Conservation (phyloP, 2,113 vertebrate species). For the Colaptes auratus region DNA sequence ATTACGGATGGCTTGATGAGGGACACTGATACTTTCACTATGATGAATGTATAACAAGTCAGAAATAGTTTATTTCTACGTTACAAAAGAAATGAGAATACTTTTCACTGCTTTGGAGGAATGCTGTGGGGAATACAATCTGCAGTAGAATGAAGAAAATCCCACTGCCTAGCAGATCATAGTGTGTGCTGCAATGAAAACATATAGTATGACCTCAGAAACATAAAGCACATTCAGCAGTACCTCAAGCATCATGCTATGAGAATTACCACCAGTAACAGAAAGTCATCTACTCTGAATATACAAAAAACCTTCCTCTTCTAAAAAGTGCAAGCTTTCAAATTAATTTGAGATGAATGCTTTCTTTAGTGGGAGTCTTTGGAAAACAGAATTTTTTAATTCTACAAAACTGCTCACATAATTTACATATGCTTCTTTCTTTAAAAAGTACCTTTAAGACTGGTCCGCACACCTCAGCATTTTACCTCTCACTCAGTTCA, state of each 20-base stretch:
- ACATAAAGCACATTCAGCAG: neutral
- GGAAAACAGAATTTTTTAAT: neutral
- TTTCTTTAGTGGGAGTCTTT: neutral
- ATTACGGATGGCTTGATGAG: neutral
- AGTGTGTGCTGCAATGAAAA: neutral
- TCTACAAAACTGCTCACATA: neutral
- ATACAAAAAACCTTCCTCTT: neutral
- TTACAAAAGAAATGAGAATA: neutral
- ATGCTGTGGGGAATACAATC: neutral
- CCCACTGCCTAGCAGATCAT: neutral
- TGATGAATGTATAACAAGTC: neutral
- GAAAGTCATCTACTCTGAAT: neutral
- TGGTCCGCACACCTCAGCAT: neutral
- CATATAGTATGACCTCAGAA: neutral
- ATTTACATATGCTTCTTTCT: neutral
- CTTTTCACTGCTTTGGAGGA: neutral
- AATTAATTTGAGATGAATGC: neutral
- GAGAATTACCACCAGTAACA: neutral
- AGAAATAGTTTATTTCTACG: neutral
- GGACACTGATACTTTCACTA: neutral
- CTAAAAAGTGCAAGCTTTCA: neutral
- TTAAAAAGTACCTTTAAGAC: neutral
- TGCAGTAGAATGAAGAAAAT: neutral
- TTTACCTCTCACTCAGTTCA: neutral
- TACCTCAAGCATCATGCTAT: fast-evolving